phyloP scores from a whole-genome alignment of 2,888 invertebrate species.

The Exocentrus adspersus region DNA sequence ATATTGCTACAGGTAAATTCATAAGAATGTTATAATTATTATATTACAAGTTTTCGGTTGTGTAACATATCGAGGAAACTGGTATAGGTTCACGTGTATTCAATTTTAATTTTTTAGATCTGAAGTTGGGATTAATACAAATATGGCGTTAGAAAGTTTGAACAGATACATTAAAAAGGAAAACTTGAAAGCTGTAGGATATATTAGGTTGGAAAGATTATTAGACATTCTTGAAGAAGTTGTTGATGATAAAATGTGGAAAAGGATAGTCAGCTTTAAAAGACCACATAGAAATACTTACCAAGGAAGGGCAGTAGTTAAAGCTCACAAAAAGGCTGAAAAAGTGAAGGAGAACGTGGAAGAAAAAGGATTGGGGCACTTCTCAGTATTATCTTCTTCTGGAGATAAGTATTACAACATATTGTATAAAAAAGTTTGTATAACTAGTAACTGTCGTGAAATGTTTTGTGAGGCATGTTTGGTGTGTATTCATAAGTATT shows the following conservation, averaged over 20 bases:
- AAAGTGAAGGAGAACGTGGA: constrained; percentile 1
- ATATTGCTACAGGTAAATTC: background rate
- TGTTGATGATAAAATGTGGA: constrained; percentile 23
- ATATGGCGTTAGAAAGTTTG: constrained; percentile 7
- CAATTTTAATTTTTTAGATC: background rate
- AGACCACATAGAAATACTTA: constrained; percentile 14
- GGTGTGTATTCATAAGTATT: constrained; percentile 12
- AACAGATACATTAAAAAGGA: constrained; percentile 4
- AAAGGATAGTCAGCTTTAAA: constrained; percentile 8
- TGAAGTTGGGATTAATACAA: constrained; percentile 5
- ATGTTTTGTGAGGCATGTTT: constrained; percentile 8
- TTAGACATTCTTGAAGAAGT: constrained; percentile 5
- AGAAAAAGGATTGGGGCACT: background rate
- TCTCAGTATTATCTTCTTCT: background rate
- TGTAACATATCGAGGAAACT: too few relatives aligned
- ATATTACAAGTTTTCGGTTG: too few relatives aligned
- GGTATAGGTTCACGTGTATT: too few relatives aligned
- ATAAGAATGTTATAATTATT: too few relatives aligned
- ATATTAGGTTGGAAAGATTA: constrained; percentile 1
- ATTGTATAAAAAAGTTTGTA: background rate
- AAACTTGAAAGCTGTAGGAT: background rate
- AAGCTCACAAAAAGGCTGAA: constrained; percentile 12
- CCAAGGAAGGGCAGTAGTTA: background rate
- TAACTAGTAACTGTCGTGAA: background rate
- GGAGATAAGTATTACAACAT: background rate